phyloP scores from a whole-genome alignment of 2,113 vertebrate genomes.

The Boleophthalmus pectinirostris region DNA sequence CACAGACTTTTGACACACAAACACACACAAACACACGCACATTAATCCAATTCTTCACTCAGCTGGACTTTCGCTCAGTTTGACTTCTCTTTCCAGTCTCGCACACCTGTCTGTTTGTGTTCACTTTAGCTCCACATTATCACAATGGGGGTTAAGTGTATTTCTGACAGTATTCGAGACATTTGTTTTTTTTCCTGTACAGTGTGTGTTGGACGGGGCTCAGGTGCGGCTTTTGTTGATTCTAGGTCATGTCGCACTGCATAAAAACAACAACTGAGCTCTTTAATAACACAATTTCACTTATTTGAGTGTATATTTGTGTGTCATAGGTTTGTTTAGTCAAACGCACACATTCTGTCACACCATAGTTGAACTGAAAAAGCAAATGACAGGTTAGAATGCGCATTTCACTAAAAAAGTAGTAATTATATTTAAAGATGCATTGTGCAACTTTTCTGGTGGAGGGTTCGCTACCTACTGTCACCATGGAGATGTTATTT shows the following conservation, averaged over 20 bases:
- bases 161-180: background rate
- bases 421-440: no score
- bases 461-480: no score
- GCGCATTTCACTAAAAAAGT: no score
- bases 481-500: no score
- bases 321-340: background rate
- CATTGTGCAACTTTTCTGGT: no score
- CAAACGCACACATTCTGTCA: no score
- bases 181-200: background rate
- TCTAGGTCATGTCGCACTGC: background rate
- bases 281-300: background rate
- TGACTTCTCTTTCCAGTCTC: background rate
- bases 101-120: background rate
- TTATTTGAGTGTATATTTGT: background rate
- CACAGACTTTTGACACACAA: conserved; percentile 38
- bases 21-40: background rate
- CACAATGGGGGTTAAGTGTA: conserved; percentile 1
- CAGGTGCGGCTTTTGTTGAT: background rate
- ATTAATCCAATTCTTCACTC: background rate
- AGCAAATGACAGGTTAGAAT: no score
- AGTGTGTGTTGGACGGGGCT: background rate
- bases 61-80: conserved; percentile 1
- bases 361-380: no score
- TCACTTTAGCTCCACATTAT: background rate
- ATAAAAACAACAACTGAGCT: background rate